Evolutionary conservation across 1,140 invertebrate species (phyloP), one percentile per base, ranked within the genome.

Genomic region (Metaphire vulgaris): DNA sequence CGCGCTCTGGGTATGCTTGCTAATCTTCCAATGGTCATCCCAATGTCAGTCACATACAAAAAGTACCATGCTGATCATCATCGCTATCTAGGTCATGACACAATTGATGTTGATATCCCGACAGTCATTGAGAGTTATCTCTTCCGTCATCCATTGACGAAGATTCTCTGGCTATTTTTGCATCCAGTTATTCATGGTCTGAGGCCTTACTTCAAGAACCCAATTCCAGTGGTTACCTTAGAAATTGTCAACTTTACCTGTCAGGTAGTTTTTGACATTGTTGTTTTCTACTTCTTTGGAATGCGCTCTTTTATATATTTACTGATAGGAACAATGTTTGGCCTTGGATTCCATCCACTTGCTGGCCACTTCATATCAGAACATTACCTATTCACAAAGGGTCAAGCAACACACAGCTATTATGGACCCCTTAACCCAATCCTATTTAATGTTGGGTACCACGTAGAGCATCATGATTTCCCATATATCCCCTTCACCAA

Each of bases 351-450:
- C 2, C 97, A 99, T 89, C 97, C 97, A 2, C 93, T 98, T 6
- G 96, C 97, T 41, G 97, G 95, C 0, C 97, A 99, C 86, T 99
- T 99, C 82, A 93, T 99, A 81, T 97, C 96, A 0, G 97, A 99
- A 82, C 97, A 99, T 88, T 99, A 99, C 85, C 96, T 98, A 91
- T 99, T 97, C 84, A 91, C 90, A 77, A 94, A 96, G 85, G 95
- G 95, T 2, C 96, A 91, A 84, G 97, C 98, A 86, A 99, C 97
- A 0, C 98, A 98, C 81, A 98, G 96, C 34, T 99, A 99, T 85
- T 99, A 99, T 86, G 97, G 97, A 0, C 92, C 92, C 12, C 88
- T 99, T 15, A 99, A 99, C 87, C 93, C 91, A 85, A 93, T 99
- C 34, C 97, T 96, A 0, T 99, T 98, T 85, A 99, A 99, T 87